Evolutionary conservation across 1,140 invertebrate species (phyloP).

Genomic region (Macrocentrus cingulum): DNA sequence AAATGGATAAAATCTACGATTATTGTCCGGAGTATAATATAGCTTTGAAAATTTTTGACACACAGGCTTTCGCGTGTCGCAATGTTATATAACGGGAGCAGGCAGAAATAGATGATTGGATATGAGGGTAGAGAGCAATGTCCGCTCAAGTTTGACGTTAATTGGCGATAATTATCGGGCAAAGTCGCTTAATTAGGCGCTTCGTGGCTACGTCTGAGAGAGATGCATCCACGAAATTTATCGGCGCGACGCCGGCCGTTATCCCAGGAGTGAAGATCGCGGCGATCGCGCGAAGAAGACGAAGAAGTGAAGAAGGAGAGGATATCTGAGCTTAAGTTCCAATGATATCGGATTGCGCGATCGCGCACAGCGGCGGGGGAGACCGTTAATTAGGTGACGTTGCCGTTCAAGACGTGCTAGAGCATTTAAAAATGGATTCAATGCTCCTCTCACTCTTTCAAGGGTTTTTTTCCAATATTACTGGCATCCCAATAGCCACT

Average conservation of each 20-base stretch:
- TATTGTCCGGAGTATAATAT: no score
- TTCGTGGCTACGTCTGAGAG: conserved; percentile 12
- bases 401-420: conserved; percentile 36
- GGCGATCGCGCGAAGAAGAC: conserved; percentile 5
- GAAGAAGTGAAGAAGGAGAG: conserved; percentile 14
- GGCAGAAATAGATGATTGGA: neutral
- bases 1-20: no score
- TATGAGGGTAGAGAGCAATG: neutral
- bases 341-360: conserved; percentile 47
- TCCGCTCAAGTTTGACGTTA: conserved; percentile 47
- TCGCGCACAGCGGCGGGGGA: conserved; percentile 28
- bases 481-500: no score
- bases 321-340: conserved; percentile 27
- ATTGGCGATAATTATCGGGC: conserved; percentile 52
- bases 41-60: no score
- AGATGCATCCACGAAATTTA: conserved; percentile 51
- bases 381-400: conserved; percentile 49
- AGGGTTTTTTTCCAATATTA: no score
- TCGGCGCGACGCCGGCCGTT: conserved; percentile 35
- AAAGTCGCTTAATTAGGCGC: conserved; percentile 50
- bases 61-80: no score
- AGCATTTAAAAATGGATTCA: no score
- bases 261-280: conserved; percentile 27
- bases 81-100: neutral
- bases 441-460: no score